Conservation (phyloP, 2,113 vertebrate genomes). For the Odocoileus virginianus region DNA sequence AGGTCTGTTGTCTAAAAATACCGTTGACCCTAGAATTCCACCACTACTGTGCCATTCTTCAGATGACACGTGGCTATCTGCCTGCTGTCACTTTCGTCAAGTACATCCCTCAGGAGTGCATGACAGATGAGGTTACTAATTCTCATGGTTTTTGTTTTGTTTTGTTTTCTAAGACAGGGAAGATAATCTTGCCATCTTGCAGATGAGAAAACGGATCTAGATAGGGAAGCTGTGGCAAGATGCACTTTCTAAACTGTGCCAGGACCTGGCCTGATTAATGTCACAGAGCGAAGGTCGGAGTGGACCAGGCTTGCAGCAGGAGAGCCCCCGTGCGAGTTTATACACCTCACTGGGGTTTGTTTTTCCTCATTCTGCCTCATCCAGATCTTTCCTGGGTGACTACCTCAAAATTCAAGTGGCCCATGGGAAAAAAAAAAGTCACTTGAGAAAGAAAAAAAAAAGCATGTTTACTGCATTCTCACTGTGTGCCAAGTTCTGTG, state of each 20-base stretch:
- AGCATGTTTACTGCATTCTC: neutral
- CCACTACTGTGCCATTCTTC: too few relatives aligned
- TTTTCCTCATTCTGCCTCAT: neutral
- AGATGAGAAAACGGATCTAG: neutral
- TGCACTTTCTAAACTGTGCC: neutral
- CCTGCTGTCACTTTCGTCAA: neutral
- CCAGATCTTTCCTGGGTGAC: neutral
- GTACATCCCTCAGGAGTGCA: too few relatives aligned
- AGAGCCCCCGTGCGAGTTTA: neutral
- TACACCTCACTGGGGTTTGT: neutral
- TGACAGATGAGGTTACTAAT: accelerated
- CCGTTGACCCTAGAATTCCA: neutral
- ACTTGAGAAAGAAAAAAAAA: neutral
- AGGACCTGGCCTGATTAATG: neutral
- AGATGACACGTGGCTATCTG: neutral
- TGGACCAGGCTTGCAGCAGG: neutral
- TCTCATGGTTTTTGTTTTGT: neutral
- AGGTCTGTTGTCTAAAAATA: neutral
- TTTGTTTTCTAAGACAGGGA: neutral
- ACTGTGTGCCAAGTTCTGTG: neutral
- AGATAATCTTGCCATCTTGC: neutral
- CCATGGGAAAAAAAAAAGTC: neutral
- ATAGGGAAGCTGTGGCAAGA: neutral
- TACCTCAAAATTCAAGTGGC: neutral
- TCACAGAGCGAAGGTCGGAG: neutral